Base-by-base conservation (phyloP, 2,888 invertebrate species). In the Spatulosminthurus flaviceps region DNA sequence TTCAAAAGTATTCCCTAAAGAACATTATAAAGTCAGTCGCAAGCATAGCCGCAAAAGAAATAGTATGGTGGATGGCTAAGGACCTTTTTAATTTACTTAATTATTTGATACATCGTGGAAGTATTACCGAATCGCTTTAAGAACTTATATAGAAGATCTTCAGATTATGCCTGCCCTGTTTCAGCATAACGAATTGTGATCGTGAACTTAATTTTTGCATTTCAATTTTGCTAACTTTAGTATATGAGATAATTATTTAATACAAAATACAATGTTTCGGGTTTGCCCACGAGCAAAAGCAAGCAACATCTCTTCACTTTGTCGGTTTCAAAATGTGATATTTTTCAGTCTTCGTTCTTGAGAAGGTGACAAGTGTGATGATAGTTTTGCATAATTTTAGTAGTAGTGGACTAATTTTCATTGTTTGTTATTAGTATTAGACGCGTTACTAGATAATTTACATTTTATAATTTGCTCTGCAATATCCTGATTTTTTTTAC, bases 1-100 rank as follows among this genome's bases (percentile, higher is more conserved):
- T 76, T 80, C 82, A n/a, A 84, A 82, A 81, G 84, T 84, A 75
- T 85, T 85, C 71, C 85, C 85, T 1, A 85, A 85, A 78, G 85
- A 85, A 80, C 83, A 83, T 70, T 85, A 84, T 73, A 84, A 85
- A 83, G 82, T 81, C 43, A 82, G 80, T 78, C 69, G 85, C 43
- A 85, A 84, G 69, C 85, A 85, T 79, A 84, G 82, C 80, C 79
- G 79, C 1, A 76, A 76, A 24, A 41, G 76, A 28, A 76, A 67
- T 67, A 66, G 67, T 24, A 67, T 76, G 66, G 76, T 76, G 19
- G 76, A 76, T 67, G 76, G 66, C 9, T 76, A 76, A 29, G 22
- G 43, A 60, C 5, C n/a, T 24, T 51, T 4, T 13, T 4, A 72
- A 1, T 42, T 21, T 29, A 22, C 7, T 69, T 28, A n/a, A n/a